phyloP scores from a whole-genome alignment of 2,797 vertebrate genomes.

The Tiaroga cobitis region DNA sequence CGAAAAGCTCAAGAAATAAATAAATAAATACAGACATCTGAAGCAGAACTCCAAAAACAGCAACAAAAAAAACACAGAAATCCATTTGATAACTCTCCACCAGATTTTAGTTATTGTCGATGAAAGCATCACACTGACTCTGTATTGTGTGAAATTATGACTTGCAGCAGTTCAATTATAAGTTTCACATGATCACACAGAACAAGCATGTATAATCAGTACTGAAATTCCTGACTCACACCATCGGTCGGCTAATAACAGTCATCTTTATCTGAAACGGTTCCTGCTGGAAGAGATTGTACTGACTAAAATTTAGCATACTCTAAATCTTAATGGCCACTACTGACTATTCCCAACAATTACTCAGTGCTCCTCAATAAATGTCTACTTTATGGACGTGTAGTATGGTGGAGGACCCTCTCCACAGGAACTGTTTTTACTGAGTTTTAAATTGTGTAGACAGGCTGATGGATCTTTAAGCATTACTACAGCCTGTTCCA shows the following conservation, averaged over 20 bases:
- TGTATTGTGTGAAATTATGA: conserved; percentile 40
- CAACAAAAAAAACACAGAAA: background rate
- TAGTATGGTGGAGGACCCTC: background rate
- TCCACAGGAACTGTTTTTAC: conserved; percentile 14
- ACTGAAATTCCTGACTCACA: conserved; percentile 18
- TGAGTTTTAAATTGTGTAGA: conserved; percentile 9
- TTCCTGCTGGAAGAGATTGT: background rate
- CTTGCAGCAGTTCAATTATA: conserved; percentile 39
- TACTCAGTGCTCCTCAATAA: conserved; percentile 31
- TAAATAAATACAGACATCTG: conserved; percentile 21
- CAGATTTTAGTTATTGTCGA: conserved; percentile 13
- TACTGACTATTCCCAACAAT: conserved; percentile 36
- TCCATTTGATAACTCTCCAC: background rate
- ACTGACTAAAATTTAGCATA: background rate
- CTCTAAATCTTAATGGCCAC: conserved; percentile 18
- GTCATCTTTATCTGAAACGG: conserved; percentile 1
- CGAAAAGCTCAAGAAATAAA: conserved; percentile 35
- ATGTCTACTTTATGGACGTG: conserved; percentile 15
- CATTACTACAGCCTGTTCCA: conserved; percentile 6
- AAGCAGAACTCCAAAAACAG: conserved; percentile 18
- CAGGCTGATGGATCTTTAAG: conserved; percentile 37
- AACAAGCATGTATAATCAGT: conserved; percentile 8
- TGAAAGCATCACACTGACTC: conserved; percentile 9
- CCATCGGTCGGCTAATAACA: background rate
- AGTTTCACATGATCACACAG: conserved; percentile 39